Conservation (phyloP, 2,113 vertebrate species). For the Coregonus clupeaformis region DNA sequence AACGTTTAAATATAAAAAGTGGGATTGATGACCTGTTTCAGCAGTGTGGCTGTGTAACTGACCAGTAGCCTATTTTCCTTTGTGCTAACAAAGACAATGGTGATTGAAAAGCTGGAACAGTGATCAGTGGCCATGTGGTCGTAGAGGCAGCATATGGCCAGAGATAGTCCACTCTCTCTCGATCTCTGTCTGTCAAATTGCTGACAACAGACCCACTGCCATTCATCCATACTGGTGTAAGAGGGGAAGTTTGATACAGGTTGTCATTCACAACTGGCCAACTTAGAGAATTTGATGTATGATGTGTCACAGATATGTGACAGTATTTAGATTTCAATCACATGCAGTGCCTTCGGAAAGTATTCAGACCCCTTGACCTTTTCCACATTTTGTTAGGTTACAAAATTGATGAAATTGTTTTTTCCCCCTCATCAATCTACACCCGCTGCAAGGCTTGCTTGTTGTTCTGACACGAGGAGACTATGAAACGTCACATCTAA, state of each 20-base stretch:
- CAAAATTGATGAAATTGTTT: no score
- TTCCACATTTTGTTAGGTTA: no score
- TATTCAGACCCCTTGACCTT: no score
- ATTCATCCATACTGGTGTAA: constrained; percentile 13
- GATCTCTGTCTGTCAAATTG: constrained; percentile 34
- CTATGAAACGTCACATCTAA: no score
- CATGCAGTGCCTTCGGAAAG: no score
- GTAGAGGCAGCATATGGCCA: constrained; percentile 59
- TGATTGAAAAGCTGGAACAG: constrained; percentile 67
- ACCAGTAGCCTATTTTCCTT: constrained; percentile 56
- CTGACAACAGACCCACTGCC: constrained; percentile 46
- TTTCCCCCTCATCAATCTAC: no score
- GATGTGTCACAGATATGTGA: neutral
- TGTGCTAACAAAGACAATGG: constrained; percentile 52
- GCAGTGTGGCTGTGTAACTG: constrained; percentile 38
- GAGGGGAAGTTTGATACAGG: constrained; percentile 3
- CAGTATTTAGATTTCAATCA: neutral
- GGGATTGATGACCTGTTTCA: no score
- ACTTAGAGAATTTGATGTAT: neutral
- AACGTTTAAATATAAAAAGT: no score
- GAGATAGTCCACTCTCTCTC: constrained; percentile 31
- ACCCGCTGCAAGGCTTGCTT: no score
- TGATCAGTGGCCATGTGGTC: constrained; percentile 35
- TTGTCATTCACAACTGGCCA: constrained; percentile 47
- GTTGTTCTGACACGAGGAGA: no score